Evolutionary conservation across 37 sponge, comb jelly and placozoan species (phyloP).

Genomic region (Haliclona indistincta): DNA sequence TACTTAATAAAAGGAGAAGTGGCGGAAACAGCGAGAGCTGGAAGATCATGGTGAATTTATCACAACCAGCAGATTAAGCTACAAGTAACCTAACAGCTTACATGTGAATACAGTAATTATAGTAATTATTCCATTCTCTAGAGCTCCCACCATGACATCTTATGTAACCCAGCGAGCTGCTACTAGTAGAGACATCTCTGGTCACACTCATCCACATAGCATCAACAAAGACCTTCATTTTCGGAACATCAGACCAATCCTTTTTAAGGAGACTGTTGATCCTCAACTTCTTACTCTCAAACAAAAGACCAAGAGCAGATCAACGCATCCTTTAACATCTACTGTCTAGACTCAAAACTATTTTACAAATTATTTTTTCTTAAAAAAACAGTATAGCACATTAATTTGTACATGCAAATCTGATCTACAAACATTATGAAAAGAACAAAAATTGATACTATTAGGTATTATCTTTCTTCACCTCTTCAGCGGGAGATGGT

Average conservation of each 20-base stretch:
- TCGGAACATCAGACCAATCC: slow-evolving; percentile 29
- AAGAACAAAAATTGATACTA: no score
- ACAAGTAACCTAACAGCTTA: slow-evolving; percentile 7
- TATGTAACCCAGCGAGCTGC: neutral
- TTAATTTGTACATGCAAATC: no score
- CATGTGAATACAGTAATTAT: neutral
- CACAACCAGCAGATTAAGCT: slow-evolving; percentile 33
- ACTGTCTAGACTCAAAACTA: no score
- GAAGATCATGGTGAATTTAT: slow-evolving; percentile 46
- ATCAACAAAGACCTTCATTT: slow-evolving; percentile 62
- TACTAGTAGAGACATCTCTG: slow-evolving; percentile 22
- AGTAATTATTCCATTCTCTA: neutral
- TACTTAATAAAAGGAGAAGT: slow-evolving; percentile 36
- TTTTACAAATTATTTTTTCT: no score
- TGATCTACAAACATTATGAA: no score
- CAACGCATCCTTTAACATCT: no score
- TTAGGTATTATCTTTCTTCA: no score
- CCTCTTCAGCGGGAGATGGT: no score
- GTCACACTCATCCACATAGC: slow-evolving; percentile 28
- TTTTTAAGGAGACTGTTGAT: slow-evolving; percentile 49
- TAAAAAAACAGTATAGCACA: no score
- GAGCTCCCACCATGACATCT: neutral
- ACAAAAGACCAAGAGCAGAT: no score
- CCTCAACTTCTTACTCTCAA: no score
- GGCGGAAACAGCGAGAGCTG: slow-evolving; percentile 52